Base-by-base conservation (phyloP, 2,113 vertebrate genomes). In the Cyphotilapia sp. region DNA sequence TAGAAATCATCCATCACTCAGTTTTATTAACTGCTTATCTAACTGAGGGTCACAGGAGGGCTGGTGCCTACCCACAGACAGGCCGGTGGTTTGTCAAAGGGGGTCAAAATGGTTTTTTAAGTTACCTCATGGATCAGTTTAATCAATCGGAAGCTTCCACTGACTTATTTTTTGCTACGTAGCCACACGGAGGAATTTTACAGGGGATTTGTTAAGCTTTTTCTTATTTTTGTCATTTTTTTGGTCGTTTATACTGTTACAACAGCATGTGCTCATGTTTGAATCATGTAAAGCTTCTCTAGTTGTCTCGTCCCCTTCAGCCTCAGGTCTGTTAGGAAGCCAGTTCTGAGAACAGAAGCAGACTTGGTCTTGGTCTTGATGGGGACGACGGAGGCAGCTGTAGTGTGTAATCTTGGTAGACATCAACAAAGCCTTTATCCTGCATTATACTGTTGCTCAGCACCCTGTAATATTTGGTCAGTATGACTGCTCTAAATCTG, bases 401-500 rank as follows among this genome's bases (percentile, higher is more conserved):
- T 5, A 29, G 40, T 29, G 5, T 74, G 9, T 45, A 74, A 74
- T 22, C 1, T 1, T 59, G 51, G 40, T 35, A 19, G 61, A 80
- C 12, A 3, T 22, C 53, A 82, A n/a, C 45, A 6, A 10, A 76
- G 57, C 49, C 19, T n/a, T 71, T 7, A 84, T 54, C 31, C 61
- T 61, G 85, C 9, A 53, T 57, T 42, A 19, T 31, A 80, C 38
- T 51, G 45, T 78, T 29, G 7, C 51, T 80, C 69, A 66, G 63
- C 7, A 13, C 10, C 17, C 80, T 31, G 33, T 47, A 71, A 78
- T 14, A 74, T 88, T 78, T 33, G 56, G 9, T 81, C 69, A 31
- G 31, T 29, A 81, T 17, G 57, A 85, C 71, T 86, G 7, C 31
- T 27, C 53, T 38, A 38, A 82, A 38, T 82, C 84, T 71, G 59